Evolutionary conservation across 2,113 vertebrate species (phyloP), one percentile per base, ranked within the genome.

Genomic region (Indicator indicator): DNA sequence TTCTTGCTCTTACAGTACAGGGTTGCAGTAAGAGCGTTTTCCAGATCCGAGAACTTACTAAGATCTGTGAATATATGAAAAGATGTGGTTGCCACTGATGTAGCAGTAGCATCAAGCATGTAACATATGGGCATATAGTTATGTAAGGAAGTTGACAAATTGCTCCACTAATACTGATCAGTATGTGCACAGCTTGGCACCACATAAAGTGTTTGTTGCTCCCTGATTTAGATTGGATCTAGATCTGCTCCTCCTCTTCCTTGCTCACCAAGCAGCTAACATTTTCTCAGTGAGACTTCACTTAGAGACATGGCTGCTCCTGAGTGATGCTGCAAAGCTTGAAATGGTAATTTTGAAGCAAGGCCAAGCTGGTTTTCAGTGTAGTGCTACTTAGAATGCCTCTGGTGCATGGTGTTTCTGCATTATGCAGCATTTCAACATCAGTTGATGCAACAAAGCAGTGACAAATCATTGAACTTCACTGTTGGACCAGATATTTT

Each of bases 341-440:
- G 68, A 68, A 67, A 55, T 44, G 36, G 23, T 44, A 75, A 42
- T 73, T 67, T 16, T 68, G 36, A 42, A 71, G 42, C 16, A 33
- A 65, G 30, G 33, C 28, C 0, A 0, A 76, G 56, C 27, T 4
- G 1, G 5, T 32, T 80, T 55, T 77, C 28, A 26, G 28, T 11
- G 40, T 2, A 6, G 16, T 10, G 15, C 52, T 59, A 8, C 9
- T 54, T 9, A 46, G n/a, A 64, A 68, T 0, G 2, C 24, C 23
- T 59, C 44, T 4, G 4, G 5, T 1, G 0, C 0, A 0, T 20
- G 62, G 58, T 0, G 0, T 9, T 81, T 48, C 69, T 68, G 32
- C 9, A 9, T 86, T 79, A 54, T 48, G 50, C 74, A 82, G 48
- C 28, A 40, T 42, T 79, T 72, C 10, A 56, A 74, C 5, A 27